Conservation (phyloP, 2,888 invertebrate species). For the Gandaritis pyraliata region DNA sequence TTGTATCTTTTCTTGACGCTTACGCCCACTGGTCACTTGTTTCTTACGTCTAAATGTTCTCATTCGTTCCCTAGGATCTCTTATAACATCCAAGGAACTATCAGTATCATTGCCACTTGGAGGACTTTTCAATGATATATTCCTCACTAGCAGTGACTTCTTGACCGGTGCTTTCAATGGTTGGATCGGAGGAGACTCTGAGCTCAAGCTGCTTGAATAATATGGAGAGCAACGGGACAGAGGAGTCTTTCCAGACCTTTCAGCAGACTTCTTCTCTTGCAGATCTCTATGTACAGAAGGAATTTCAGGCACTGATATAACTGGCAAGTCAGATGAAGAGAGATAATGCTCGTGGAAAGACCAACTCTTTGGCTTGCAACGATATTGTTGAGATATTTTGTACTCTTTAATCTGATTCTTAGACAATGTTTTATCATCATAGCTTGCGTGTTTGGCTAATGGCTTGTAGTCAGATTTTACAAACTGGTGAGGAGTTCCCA, state of each 20-base stretch:
- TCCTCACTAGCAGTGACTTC: conserved; percentile 84
- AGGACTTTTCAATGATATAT: conserved; percentile 87
- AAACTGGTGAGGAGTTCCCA: conserved; percentile 59
- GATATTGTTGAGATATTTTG: conserved; percentile 82
- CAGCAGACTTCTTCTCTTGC: conserved; percentile 71
- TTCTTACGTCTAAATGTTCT: conserved; percentile 88
- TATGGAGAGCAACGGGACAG: conserved; percentile 89
- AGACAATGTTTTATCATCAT: conserved; percentile 86
- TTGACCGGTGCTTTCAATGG: conserved; percentile 87
- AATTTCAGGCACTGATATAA: conserved; percentile 83
- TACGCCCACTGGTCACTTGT: conserved; percentile 84
- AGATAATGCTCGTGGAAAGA: conserved; percentile 87
- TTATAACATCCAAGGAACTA: conserved; percentile 87
- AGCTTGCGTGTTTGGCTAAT: conserved; percentile 86
- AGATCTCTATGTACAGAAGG: conserved; percentile 75
- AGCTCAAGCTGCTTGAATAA: conserved; percentile 90
- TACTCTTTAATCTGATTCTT: conserved; percentile 87
- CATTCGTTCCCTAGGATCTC: conserved; percentile 87
- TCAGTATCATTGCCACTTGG: conserved; percentile 91
- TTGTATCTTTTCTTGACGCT: conserved; percentile 83
- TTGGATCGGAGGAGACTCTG: conserved; percentile 89
- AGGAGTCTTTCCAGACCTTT: conserved; percentile 81
- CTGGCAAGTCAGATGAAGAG: conserved; percentile 80
- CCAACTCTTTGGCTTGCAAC: conserved; percentile 85
- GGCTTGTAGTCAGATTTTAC: conserved; percentile 84